These are phyloP conservation scores for Bellardia pandia DNA, from an alignment of 2,888 invertebrate species.

Conservation along the genomic window DNA sequence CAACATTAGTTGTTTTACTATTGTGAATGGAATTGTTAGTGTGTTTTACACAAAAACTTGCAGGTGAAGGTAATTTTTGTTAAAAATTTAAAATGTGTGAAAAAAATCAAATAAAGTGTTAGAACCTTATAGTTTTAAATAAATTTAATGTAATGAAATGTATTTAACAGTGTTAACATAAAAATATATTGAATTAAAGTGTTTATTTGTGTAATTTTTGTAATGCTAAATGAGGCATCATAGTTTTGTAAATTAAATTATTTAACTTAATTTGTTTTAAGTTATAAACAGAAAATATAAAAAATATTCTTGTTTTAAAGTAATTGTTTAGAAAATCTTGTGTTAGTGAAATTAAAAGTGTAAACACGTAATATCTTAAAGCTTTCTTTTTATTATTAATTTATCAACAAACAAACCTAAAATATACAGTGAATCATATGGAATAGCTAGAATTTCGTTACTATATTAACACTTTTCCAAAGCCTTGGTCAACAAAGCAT, in stretches of 20 bases:
- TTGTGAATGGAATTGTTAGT: no score
- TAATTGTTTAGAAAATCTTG: no score
- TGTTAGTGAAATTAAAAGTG: no score
- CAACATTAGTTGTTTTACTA: background rate
- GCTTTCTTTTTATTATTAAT: background rate
- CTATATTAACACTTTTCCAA: slow-evolving; percentile 88
- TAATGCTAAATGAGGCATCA: no score
- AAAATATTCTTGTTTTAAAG: no score
- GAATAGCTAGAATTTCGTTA: slow-evolving; percentile 17
- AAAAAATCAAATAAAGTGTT: background rate
- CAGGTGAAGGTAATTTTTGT: background rate
- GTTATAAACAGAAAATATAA: no score
- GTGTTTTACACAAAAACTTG: background rate
- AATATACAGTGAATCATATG: background rate
- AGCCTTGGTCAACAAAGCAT: slow-evolving; percentile 92
- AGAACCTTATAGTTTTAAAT: no score
- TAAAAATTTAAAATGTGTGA: background rate
- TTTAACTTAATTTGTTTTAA: no score
- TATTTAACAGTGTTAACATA: no score
- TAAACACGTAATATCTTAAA: background rate
- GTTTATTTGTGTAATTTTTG: no score
- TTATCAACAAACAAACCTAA: slow-evolving; percentile 7
- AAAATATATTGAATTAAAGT: background rate
- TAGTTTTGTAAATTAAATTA: no score
- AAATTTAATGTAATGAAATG: no score